Evolutionary conservation across 2,888 invertebrate species (phyloP).

Genomic region (Teleiodes luculella): DNA sequence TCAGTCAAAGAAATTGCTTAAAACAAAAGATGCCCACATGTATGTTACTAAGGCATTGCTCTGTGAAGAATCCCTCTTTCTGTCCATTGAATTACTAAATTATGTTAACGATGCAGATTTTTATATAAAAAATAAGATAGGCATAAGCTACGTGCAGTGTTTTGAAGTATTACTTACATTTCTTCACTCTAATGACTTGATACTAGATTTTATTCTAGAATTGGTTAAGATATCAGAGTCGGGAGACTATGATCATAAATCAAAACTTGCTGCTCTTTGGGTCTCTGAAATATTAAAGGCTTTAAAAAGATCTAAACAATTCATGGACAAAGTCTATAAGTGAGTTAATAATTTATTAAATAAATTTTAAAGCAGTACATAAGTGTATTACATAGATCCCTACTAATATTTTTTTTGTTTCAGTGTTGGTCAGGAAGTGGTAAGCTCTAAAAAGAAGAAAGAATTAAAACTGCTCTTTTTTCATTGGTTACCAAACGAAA

Average conservation of each 20-base stretch:
- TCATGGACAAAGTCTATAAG: slow-evolving; percentile 44
- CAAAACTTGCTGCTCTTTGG: slow-evolving; percentile 74
- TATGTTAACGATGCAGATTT: slow-evolving; percentile 42
- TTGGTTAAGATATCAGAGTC: slow-evolving; percentile 61
- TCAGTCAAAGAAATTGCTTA: slow-evolving; percentile 47
- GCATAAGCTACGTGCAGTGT: slow-evolving; percentile 51
- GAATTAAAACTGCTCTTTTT: slow-evolving; percentile 51
- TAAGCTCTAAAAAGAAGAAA: slow-evolving; percentile 41
- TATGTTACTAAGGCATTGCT: slow-evolving; percentile 50
- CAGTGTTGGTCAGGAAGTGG: slow-evolving; percentile 38
- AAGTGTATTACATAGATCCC: not conserved
- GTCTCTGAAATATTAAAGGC: slow-evolving; percentile 67
- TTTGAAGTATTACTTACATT: slow-evolving; percentile 77
- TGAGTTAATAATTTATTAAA: slow-evolving; percentile 31
- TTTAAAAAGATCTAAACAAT: slow-evolving; percentile 56
- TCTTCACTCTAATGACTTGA: slow-evolving; percentile 70
- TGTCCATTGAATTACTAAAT: slow-evolving; percentile 54
- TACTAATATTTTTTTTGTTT: slow-evolving; percentile 25
- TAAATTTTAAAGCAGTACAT: not conserved
- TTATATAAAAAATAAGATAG: slow-evolving; percentile 37
- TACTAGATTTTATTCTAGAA: slow-evolving; percentile 65
- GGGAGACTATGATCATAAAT: slow-evolving; percentile 43
- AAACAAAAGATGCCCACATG: slow-evolving; percentile 33
- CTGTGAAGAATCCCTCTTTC: slow-evolving; percentile 53
- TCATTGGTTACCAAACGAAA: slow-evolving; percentile 64